Base-by-base conservation (phyloP, 1,140 invertebrate species). In the Agraylea sexmaculata region DNA sequence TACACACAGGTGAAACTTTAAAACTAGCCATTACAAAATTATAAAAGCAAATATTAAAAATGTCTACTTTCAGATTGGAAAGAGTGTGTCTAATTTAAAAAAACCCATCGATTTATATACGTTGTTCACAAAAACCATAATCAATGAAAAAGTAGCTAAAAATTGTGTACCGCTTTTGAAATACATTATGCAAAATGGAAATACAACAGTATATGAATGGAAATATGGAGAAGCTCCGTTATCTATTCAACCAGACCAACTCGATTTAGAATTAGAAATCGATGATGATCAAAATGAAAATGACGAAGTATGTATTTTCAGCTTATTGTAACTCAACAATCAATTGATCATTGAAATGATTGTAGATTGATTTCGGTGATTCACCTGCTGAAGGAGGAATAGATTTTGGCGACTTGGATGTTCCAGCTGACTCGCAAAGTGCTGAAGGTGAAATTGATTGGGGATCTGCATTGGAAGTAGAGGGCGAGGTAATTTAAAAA, bases 141-240 rank as follows among this genome's bases (percentile, higher is more conserved):
- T 62, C 52, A 62, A 53, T 32, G 58, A 61, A 6, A 55, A 59
- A 48, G 58, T 60, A 45, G 53, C 62, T 46, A 45, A 59, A 48
- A 44, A 52, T 39, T 51, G 54, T 42, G 46, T 82, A 34, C 68
- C 71, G 1, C 51, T 80, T 12, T 52, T 83, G 1, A 65, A 68
- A 21, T 79, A 74, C 61, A 55, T 83, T 13, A 69, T 76, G 10
- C 77, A 83, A 45, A 78, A 88, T 57, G 91, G 87, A 31, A 90
- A 91, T 60, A 82, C 83, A 6, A 89, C 87, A 1, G 80, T 79
- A 1, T 93, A 89, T 58, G 81, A 93, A 58, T 94, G 82, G 74
- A 77, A 69, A 23, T 83, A 86, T 53, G 83, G 84, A 8, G 83
- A 87, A 60, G 71, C 77, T 11, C 88, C 88, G 11, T 54, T 84